Percentiles rank a stretch among this genome's conserved stretches.
Conservation (phyloP, 2,113 vertebrate species). For the Odobenus rosmarus region DNA sequence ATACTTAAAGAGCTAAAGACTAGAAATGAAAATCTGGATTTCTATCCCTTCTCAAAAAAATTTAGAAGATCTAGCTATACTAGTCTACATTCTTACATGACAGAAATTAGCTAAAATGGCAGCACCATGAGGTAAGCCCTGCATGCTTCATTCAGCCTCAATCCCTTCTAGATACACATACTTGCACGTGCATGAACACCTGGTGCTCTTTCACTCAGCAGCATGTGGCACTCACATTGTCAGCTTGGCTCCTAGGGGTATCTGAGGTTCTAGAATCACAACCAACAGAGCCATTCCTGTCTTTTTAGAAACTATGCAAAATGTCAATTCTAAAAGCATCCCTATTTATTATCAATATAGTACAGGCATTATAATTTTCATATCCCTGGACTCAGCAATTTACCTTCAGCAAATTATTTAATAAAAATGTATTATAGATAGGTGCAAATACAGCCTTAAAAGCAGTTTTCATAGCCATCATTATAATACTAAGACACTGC, state of each 20-base stretch:
- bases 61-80: not conserved
- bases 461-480: not conserved
- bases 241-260: not conserved
- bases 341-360: not conserved
- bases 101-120: not conserved
- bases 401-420: conserved; percentile 20
- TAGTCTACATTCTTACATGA: too few relatives aligned
- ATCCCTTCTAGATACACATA: not conserved
- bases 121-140: not conserved
- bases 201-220: too few relatives aligned
- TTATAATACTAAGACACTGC: not conserved
- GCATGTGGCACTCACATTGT: not conserved
- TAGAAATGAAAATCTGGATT: not conserved
- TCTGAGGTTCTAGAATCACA: not conserved
- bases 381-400: not conserved
- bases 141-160: rapidly evolving
- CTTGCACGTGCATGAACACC: not conserved
- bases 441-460: not conserved
- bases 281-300: not conserved
- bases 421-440: not conserved
- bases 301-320: not conserved
- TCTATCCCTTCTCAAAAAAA: not conserved
- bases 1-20: not conserved
- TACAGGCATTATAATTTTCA: not conserved
- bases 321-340: not conserved